Conservation (phyloP, 2,113 vertebrate genomes). For the Aix galericulata region DNA sequence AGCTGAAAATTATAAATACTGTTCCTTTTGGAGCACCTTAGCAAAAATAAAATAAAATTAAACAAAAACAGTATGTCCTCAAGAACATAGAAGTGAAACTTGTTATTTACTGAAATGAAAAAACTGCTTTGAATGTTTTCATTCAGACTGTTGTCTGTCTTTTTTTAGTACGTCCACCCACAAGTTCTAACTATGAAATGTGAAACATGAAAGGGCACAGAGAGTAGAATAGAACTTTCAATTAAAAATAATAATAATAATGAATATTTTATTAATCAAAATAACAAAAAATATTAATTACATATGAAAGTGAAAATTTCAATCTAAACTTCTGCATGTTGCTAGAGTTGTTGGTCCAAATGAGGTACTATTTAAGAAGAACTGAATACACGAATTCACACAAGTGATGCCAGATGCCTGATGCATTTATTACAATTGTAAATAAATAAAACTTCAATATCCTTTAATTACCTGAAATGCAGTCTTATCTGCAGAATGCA, state of each 20-base stretch:
- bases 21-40: not conserved
- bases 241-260: not conserved
- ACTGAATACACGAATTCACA: not conserved
- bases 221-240: not conserved
- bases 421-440: not conserved
- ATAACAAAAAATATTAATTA: not conserved
- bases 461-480: not conserved
- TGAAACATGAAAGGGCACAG: not conserved
- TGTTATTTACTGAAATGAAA: not conserved
- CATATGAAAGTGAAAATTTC: not conserved
- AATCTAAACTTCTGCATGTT: not conserved
- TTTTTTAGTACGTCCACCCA: not conserved
- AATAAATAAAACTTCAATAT: not conserved
- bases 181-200: not conserved
- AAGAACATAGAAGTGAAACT: not conserved
- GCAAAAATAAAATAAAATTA: not conserved
- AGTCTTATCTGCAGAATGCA: not conserved
- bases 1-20: not conserved
- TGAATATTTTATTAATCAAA: not conserved
- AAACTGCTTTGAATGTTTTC: not conserved
- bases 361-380: not conserved
- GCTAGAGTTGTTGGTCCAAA: not conserved
- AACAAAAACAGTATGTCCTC: accelerated
- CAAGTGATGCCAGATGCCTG: not conserved
- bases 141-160: not conserved